Conservation (phyloP, 2,797 vertebrate species). For the Manis javanica region DNA sequence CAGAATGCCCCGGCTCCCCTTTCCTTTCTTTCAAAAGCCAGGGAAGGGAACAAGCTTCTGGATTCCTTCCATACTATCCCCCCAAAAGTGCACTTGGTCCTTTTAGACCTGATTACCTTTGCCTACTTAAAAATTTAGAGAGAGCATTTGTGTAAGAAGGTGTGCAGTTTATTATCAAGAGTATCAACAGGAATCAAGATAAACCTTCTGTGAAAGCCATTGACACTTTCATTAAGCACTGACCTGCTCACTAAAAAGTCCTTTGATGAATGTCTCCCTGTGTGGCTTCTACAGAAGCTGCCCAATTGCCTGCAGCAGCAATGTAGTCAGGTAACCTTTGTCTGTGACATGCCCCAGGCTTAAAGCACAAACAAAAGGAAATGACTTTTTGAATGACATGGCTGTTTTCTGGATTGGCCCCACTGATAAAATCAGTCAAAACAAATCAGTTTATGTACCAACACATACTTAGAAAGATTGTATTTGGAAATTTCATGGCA, state of each 20-base stretch:
- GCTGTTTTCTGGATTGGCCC: conserved; percentile 58
- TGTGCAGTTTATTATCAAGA: conserved; percentile 42
- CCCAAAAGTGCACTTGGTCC: background rate
- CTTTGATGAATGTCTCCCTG: conserved; percentile 32
- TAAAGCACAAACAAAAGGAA: conserved; percentile 76
- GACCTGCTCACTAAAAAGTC: conserved; percentile 36
- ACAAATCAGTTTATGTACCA: conserved; percentile 71
- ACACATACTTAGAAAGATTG: conserved; percentile 65
- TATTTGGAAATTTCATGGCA: conserved; percentile 65
- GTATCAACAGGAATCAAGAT: conserved; percentile 59
- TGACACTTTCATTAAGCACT: conserved; percentile 69
- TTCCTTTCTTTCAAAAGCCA: background rate
- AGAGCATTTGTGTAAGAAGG: conserved; percentile 7
- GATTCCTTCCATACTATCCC: rapidly evolving
- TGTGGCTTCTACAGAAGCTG: conserved; percentile 33
- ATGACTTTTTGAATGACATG: conserved; percentile 77
- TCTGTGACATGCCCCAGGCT: conserved; percentile 68
- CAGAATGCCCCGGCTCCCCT: background rate
- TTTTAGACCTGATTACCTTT: background rate
- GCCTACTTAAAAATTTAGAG: background rate
- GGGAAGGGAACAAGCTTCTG: background rate
- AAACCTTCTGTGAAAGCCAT: conserved; percentile 44
- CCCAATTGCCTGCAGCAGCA: background rate
- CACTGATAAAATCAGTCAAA: conserved; percentile 74
- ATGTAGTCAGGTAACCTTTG: conserved; percentile 69